phyloP scores from a whole-genome alignment of 2,888 invertebrate genomes.

The Charanyca ferruginea region DNA sequence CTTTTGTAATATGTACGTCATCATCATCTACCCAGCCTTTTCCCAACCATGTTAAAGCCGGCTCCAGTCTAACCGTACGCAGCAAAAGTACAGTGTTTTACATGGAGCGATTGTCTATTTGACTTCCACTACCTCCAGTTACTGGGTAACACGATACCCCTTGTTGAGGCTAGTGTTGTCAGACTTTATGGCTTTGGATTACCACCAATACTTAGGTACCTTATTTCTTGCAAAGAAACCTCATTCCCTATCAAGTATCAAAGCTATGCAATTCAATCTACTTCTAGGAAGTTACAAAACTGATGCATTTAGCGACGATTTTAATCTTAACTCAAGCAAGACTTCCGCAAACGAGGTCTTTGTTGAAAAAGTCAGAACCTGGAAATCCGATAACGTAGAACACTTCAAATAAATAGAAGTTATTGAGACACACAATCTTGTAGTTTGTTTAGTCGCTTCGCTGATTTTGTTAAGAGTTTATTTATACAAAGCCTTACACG shows the following conservation, averaged over 20 bases:
- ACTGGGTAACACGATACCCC: too few relatives aligned
- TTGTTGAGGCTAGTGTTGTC: too few relatives aligned
- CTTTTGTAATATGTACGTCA: too few relatives aligned
- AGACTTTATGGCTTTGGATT: too few relatives aligned
- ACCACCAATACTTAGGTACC: not conserved
- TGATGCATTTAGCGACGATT: conserved; percentile 34
- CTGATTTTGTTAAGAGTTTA: conserved; percentile 52
- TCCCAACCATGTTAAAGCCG: too few relatives aligned
- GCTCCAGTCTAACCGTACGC: too few relatives aligned
- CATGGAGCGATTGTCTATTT: too few relatives aligned
- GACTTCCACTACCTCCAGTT: too few relatives aligned
- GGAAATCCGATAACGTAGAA: conserved; percentile 46
- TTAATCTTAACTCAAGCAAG: conserved; percentile 10
- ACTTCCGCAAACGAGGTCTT: conserved; percentile 32
- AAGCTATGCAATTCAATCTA: conserved; percentile 23
- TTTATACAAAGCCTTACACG: conserved; percentile 47
- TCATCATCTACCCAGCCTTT: too few relatives aligned
- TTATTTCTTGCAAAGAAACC: conserved; percentile 6
- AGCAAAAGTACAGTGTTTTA: too few relatives aligned
- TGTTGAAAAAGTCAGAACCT: conserved; percentile 38
- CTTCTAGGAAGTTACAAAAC: conserved; percentile 8
- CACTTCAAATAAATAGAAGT: conserved; percentile 57
- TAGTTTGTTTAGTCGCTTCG: conserved; percentile 45
- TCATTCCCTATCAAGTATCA: conserved; percentile 11
- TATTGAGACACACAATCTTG: conserved; percentile 53